Evolutionary conservation across 92 coral and sea anemone species (phyloP).

Genomic region (Palythoa grandiflora): DNA sequence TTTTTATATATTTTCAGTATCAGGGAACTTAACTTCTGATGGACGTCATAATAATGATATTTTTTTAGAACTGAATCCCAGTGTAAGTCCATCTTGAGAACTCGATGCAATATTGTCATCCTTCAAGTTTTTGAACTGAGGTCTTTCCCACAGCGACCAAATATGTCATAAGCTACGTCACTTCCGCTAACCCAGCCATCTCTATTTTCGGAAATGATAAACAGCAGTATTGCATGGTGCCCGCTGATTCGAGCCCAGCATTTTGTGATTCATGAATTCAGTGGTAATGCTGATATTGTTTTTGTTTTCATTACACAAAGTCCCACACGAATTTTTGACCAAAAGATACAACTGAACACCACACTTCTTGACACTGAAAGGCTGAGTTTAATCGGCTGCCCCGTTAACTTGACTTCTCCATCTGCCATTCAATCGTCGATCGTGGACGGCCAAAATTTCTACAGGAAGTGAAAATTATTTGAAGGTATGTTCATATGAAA

Average conservation of each 20-base stretch:
- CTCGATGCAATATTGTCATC: no score
- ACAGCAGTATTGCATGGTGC: not conserved
- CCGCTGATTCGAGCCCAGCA: conserved; percentile 12
- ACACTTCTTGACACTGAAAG: not conserved
- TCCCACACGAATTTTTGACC: not conserved
- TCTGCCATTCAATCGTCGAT: not conserved
- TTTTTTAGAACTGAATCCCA: no score
- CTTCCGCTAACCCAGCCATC: not conserved
- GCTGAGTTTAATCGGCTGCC: not conserved
- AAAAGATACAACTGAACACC: not conserved
- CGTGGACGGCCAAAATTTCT: not conserved
- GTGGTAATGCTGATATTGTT: not conserved
- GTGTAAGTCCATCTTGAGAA: no score
- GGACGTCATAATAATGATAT: no score
- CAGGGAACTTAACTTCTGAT: no score
- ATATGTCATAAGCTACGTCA: not conserved
- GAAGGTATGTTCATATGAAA: conserved; percentile 23
- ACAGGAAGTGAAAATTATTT: conserved; percentile 39
- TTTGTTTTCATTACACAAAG: conserved; percentile 14
- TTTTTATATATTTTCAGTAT: no score
- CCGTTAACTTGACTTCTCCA: not conserved
- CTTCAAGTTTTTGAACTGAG: no score
- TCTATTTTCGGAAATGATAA: conserved; percentile 6
- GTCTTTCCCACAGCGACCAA: no score
- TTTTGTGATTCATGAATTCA: not conserved